Conservation (phyloP, 2,888 invertebrate genomes). For the Mimas tiliae region DNA sequence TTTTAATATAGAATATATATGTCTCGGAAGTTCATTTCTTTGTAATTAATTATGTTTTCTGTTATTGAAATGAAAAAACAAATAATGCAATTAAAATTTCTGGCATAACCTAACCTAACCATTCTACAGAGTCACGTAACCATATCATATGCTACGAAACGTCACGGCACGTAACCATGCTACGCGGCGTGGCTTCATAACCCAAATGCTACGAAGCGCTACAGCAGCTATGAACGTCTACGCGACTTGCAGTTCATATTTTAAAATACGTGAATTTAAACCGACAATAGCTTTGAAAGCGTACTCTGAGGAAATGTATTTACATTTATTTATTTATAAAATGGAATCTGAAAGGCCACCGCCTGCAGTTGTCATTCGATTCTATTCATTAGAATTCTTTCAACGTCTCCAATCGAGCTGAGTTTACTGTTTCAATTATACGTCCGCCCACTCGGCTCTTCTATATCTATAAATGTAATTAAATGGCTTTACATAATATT, state of each 20-base stretch:
- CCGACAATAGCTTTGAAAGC: neutral
- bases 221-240: constrained; percentile 9
- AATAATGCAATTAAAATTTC: no score
- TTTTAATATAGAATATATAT: no score
- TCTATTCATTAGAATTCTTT: constrained; percentile 23
- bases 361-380: constrained; percentile 23
- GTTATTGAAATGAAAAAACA: no score
- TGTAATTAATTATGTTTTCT: no score
- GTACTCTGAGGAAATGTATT: constrained; percentile 1
- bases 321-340: neutral
- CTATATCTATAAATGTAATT: neutral
- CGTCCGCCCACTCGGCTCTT: neutral
- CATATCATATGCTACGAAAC: constrained; percentile 7
- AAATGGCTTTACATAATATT: neutral
- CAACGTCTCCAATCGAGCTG: constrained; percentile 2
- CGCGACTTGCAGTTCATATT: constrained; percentile 11
- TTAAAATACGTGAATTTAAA: constrained; percentile 21
- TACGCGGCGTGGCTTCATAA: constrained; percentile 16
- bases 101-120: neutral
- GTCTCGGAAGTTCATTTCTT: no score
- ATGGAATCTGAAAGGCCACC: constrained; percentile 8
- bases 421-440: constrained; percentile 23
- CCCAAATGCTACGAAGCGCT: constrained; percentile 19
- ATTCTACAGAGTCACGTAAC: neutral
- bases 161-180: constrained; percentile 18